Conservation (phyloP, 2,113 vertebrate species). For the Sinocyclocheilus maitianheensis region DNA sequence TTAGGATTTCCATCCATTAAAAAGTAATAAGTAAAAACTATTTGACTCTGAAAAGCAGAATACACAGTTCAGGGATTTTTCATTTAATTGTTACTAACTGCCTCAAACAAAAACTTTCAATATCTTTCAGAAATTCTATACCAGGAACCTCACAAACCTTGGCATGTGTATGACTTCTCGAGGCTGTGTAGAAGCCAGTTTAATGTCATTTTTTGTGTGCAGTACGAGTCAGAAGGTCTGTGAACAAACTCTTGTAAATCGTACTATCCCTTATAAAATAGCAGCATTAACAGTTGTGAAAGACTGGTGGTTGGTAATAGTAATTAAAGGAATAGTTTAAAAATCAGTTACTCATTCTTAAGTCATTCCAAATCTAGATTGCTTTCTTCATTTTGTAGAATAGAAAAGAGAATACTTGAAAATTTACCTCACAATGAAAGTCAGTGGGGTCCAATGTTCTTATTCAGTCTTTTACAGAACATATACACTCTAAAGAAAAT, state of each 20-base stretch:
- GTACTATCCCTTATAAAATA: background rate
- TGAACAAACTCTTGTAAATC: constrained; percentile 1
- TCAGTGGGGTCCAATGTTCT: background rate
- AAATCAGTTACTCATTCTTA: too few species aligned
- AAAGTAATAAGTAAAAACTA: background rate
- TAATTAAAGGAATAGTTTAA: background rate
- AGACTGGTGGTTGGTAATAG: background rate
- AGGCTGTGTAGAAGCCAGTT: background rate
- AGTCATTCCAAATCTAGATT: background rate
- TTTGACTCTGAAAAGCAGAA: constrained; percentile 1
- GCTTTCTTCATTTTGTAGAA: background rate
- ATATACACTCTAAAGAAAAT: background rate
- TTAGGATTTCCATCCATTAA: background rate
- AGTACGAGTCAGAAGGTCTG: background rate
- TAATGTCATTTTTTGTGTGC: too few species aligned
- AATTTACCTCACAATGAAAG: background rate
- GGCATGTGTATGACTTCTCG: background rate
- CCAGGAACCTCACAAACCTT: background rate
- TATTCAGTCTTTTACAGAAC: background rate
- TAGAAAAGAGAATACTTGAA: background rate
- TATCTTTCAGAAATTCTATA: background rate
- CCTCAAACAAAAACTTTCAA: background rate
- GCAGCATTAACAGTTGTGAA: background rate
- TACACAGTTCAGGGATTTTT: background rate
- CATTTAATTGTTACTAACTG: background rate